Evolutionary conservation across 1,140 invertebrate species (phyloP).

Genomic region (Plectrocnemia conspersa): DNA sequence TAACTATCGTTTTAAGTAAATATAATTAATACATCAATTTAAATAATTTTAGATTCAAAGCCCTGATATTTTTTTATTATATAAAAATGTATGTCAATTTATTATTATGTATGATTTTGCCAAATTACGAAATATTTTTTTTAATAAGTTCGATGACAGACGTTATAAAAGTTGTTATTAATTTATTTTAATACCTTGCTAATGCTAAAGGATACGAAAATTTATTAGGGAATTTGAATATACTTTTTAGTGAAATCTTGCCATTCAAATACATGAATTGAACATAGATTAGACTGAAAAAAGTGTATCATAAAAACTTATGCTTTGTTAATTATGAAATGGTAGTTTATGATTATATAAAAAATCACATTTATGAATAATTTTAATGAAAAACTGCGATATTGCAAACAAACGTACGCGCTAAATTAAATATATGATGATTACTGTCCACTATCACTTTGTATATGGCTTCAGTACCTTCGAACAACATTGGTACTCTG

Average conservation of each 20-base stretch:
- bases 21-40: no score
- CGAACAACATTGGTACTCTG: slow-evolving; percentile 15
- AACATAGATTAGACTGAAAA: slow-evolving; percentile 35
- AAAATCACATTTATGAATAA: slow-evolving; percentile 29
- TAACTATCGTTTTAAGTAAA: no score
- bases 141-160: slow-evolving; percentile 29
- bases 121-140: slow-evolving; percentile 33
- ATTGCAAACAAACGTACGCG: slow-evolving; percentile 20
- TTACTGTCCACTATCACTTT: slow-evolving; percentile 26
- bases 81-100: slow-evolving; percentile 36
- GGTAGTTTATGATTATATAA: slow-evolving; percentile 35
- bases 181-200: slow-evolving; percentile 29
- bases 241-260: slow-evolving; percentile 34
- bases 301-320: slow-evolving; percentile 36
- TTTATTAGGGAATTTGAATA: slow-evolving; percentile 31
- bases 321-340: slow-evolving; percentile 36
- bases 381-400: slow-evolving; percentile 27
- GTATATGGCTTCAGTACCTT: slow-evolving; percentile 25
- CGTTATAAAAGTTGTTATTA: slow-evolving; percentile 18
- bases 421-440: slow-evolving; percentile 14
- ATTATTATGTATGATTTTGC: slow-evolving; percentile 34
- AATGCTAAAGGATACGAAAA: slow-evolving; percentile 27
- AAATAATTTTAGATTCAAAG: no score
- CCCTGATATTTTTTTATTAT: slow-evolving; percentile 35
- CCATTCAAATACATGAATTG: slow-evolving; percentile 33